Conservation (phyloP, 1,140 invertebrate genomes). For the Monomorium pharaonis region DNA sequence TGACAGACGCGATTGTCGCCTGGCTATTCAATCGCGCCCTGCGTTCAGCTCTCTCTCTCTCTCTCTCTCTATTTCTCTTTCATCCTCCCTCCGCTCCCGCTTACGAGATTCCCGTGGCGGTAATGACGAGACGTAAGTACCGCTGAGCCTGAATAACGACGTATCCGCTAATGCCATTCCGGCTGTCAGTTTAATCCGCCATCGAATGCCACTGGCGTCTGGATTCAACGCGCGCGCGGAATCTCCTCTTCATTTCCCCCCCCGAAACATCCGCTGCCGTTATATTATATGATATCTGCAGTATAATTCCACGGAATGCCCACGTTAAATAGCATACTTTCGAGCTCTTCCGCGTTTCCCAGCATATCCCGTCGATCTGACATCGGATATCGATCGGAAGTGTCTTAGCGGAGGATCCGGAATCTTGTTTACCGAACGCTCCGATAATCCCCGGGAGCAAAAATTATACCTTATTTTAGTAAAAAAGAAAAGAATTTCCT, state of each 20-base stretch:
- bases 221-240: conserved; percentile 20
- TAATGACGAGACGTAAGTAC: conserved; percentile 32
- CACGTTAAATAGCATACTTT: conserved; percentile 5
- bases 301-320: background rate
- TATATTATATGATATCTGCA: background rate
- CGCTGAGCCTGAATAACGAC: conserved; percentile 50
- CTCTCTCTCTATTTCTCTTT: background rate
- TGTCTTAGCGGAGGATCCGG: background rate
- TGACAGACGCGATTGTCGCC: conserved; percentile 36
- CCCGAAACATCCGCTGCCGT: conserved; percentile 28
- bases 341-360: background rate
- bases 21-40: conserved; percentile 39
- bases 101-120: conserved; percentile 21
- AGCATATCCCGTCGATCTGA: background rate
- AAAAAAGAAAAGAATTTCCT: background rate
- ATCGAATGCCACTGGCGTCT: conserved; percentile 26
- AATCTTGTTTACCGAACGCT: background rate
- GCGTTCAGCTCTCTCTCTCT: conserved; percentile 3
- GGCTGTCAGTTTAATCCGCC: conserved; percentile 53
- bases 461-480: background rate
- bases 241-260: conserved; percentile 39
- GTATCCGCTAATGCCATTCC: conserved; percentile 49
- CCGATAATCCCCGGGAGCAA: background rate
- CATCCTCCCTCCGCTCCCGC: background rate
- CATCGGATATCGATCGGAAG: background rate